Conservation (phyloP, 1,140 invertebrate genomes). For the Drosophila sucinea region DNA sequence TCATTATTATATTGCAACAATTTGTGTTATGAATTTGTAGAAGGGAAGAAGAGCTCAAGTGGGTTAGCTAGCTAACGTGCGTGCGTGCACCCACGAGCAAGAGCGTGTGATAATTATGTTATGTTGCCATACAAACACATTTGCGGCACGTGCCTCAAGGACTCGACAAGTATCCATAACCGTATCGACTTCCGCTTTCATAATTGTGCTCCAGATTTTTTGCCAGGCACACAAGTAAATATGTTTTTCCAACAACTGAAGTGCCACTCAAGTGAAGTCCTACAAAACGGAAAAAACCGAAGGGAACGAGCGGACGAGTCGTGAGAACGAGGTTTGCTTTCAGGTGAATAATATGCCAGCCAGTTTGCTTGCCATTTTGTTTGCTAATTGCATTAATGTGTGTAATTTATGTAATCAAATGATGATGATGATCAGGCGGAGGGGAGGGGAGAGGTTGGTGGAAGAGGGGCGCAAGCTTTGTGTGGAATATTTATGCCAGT, state of each 20-base stretch:
- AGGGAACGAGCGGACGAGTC: neutral
- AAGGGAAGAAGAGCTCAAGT: slow-evolving; percentile 57
- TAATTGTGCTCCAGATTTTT: slow-evolving; percentile 67
- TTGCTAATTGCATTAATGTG: slow-evolving; percentile 76
- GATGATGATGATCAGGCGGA: neutral
- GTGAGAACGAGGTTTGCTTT: slow-evolving; percentile 46
- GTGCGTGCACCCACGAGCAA: slow-evolving; percentile 62
- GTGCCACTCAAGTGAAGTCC: slow-evolving; percentile 57
- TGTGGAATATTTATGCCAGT: slow-evolving; percentile 57
- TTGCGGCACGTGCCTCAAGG: slow-evolving; percentile 65
- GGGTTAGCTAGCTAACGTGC: slow-evolving; percentile 33
- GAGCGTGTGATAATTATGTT: slow-evolving; percentile 78
- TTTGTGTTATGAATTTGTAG: slow-evolving; percentile 38
- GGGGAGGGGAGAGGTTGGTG: neutral
- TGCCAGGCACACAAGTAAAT: slow-evolving; percentile 60
- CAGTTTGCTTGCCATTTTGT: slow-evolving; percentile 45
- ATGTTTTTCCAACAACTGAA: slow-evolving; percentile 60
- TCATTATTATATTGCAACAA: slow-evolving; percentile 71
- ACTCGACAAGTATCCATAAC: slow-evolving; percentile 81
- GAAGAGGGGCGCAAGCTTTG: slow-evolving; percentile 32
- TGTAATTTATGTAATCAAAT: slow-evolving; percentile 75
- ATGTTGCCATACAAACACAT: slow-evolving; percentile 65
- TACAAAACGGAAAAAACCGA: neutral
- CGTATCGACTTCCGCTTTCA: slow-evolving; percentile 64
- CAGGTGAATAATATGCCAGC: slow-evolving; percentile 56